A percentile compares a stretch with the other conserved stretches of the same genome.
Conservation (phyloP, 1,140 invertebrate species). For the Diorhabda carinulata region DNA sequence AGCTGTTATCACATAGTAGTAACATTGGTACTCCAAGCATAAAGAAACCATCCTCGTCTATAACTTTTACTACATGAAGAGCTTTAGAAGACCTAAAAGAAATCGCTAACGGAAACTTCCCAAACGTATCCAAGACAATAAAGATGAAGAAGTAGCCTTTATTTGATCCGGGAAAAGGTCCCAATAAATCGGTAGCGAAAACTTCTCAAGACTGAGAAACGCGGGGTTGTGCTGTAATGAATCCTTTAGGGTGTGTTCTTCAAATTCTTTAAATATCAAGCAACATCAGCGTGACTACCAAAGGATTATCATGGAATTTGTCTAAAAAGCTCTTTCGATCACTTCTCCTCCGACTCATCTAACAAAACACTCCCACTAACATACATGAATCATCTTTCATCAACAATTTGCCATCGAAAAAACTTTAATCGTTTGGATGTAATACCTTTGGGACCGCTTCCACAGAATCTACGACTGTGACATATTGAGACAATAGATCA, state of each 20-base stretch:
- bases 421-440: conserved; percentile 15
- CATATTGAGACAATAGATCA: conserved; percentile 29
- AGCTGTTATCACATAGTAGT: neutral
- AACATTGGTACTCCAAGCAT: neutral
- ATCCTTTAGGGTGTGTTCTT: neutral
- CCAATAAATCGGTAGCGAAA: neutral
- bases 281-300: conserved; percentile 1
- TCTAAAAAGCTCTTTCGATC: neutral
- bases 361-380: neutral
- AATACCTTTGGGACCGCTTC: conserved; percentile 24
- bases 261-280: neutral
- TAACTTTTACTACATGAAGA: neutral
- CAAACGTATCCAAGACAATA: conserved; percentile 5
- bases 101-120: conserved; percentile 3
- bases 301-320: neutral
- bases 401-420: conserved; percentile 12
- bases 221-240: neutral
- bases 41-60: neutral
- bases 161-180: neutral
- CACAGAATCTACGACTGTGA: neutral
- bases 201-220: neutral
- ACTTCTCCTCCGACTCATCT: neutral
- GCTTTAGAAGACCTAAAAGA: conserved; percentile 8
- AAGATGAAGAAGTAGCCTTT: conserved; percentile 1
- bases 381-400: conserved; percentile 12